Evolutionary conservation across 2,113 vertebrate genomes (phyloP).

Genomic region (Gymnarchus niloticus): DNA sequence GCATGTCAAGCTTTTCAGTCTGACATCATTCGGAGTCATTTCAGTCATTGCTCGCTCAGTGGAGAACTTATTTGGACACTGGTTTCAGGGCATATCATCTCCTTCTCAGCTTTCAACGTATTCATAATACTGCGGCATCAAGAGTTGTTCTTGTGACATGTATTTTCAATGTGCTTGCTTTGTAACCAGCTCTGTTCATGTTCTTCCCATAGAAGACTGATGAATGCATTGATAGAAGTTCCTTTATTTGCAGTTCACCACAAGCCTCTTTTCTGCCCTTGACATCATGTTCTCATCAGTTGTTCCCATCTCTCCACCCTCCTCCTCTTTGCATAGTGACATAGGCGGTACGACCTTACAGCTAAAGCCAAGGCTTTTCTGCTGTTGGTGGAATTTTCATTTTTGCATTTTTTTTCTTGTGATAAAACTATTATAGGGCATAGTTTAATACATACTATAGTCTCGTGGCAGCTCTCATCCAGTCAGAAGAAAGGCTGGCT

Average conservation of each 20-base stretch:
- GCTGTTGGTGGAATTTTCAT: not conserved
- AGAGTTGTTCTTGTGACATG: not conserved
- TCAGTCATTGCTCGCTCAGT: not conserved
- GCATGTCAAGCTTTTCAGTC: not conserved
- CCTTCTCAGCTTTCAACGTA: not conserved
- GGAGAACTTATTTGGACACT: not conserved
- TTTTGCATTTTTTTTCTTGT: not conserved
- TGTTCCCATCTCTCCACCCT: not conserved
- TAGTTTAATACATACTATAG: not conserved
- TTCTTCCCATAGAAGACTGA: not conserved
- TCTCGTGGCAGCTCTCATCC: not conserved
- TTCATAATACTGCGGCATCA: not conserved
- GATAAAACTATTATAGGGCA: no score
- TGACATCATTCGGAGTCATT: not conserved
- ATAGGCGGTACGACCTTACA: not conserved
- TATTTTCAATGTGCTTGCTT: not conserved
- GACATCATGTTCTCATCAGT: not conserved
- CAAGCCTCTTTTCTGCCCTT: not conserved
- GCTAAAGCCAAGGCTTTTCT: not conserved
- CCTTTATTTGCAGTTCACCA: not conserved
- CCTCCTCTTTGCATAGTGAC: not conserved
- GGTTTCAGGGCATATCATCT: not conserved
- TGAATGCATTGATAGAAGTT: not conserved
- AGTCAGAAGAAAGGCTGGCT: not conserved
- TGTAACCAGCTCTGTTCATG: not conserved